These are phyloP conservation scores for Urosaurus nigricauda DNA, from an alignment of 2,797 vertebrate genomes.

Conservation along the genomic window DNA sequence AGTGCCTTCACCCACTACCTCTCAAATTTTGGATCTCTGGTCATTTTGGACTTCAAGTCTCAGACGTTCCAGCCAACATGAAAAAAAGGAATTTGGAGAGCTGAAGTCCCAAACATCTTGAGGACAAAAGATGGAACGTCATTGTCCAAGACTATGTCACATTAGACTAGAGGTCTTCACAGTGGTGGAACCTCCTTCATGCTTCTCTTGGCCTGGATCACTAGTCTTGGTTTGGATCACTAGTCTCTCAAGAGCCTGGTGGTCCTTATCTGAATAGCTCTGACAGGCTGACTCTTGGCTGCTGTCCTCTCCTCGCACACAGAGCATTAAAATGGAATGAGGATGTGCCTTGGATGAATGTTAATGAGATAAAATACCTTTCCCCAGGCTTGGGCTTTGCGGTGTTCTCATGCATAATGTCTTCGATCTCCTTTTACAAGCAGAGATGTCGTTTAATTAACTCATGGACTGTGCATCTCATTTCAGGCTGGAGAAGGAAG, in stretches of 20 bases:
- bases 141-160: too few relatives aligned
- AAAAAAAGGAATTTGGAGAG: too few relatives aligned
- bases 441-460: constrained; percentile 49
- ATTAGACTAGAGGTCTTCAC: neutral
- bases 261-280: neutral
- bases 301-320: neutral
- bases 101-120: too few relatives aligned
- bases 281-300: neutral
- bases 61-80: too few relatives aligned
- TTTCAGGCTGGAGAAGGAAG: neutral
- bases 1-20: too few relatives aligned
- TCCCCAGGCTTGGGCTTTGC: constrained; percentile 7
- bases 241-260: neutral
- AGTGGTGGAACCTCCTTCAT: neutral
- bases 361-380: constrained; percentile 43
- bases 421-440: constrained; percentile 50
- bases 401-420: constrained; percentile 37
- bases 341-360: constrained; percentile 30
- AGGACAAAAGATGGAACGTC: too few relatives aligned
- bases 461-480: constrained; percentile 16
- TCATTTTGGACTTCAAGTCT: too few relatives aligned
- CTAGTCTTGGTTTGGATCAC: neutral
- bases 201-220: neutral
- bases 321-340: constrained; percentile 48
- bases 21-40: too few relatives aligned